Conservation (phyloP, 2,113 vertebrate genomes). For the Lampris megalopsis region DNA sequence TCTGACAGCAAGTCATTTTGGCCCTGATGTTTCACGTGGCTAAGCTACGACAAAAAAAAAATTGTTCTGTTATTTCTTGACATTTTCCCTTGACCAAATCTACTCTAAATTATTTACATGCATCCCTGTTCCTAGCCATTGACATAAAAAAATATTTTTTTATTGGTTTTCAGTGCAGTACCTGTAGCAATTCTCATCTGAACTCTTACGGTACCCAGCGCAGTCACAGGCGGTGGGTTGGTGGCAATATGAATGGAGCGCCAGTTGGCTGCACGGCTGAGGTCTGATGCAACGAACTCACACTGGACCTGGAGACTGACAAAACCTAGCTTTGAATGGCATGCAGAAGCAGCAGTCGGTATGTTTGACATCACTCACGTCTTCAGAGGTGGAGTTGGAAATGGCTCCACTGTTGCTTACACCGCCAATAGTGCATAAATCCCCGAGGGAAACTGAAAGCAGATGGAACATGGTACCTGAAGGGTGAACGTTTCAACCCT, state of each 20-base stretch:
- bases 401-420: background rate
- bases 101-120: too few species aligned
- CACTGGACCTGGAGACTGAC: constrained; percentile 72
- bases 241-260: constrained; percentile 41
- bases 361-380: background rate
- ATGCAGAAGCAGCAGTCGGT: background rate
- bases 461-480: constrained; percentile 42
- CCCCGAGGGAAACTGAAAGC: background rate
- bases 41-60: too few species aligned
- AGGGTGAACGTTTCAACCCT: constrained; percentile 22
- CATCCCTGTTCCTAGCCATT: background rate
- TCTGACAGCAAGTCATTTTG: too few species aligned
- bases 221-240: constrained; percentile 64
- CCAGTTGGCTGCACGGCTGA: constrained; percentile 39
- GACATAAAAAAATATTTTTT: background rate
- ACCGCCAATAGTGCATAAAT: background rate
- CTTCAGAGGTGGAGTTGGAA: background rate
- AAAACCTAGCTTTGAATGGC: background rate
- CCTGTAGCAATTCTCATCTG: constrained; percentile 79
- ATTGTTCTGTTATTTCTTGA: too few species aligned
- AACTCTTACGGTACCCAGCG: constrained; percentile 61
- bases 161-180: constrained; percentile 2
- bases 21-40: too few species aligned
- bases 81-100: too few species aligned
- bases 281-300: constrained; percentile 45